Evolutionary conservation across 2,888 invertebrate genomes (phyloP).

Genomic region (Alviniconcha strummeri): DNA sequence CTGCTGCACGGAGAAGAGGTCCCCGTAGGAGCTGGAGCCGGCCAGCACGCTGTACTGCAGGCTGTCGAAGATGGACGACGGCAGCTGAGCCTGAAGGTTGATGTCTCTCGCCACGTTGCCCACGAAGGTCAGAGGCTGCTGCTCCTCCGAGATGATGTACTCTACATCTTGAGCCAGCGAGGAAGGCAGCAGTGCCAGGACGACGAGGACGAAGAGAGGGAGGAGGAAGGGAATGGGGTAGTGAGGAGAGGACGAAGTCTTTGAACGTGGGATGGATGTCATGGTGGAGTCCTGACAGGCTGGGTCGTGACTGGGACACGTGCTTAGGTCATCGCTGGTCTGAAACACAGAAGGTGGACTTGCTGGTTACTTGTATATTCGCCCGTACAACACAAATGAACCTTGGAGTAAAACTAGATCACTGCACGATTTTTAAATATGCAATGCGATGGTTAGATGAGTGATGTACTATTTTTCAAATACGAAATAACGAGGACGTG

Average conservation of each 20-base stretch:
- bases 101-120: conserved; percentile 59
- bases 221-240: not conserved
- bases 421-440: no score
- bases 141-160: conserved; percentile 37
- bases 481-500: no score
- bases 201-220: not conserved
- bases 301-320: not conserved
- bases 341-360: not conserved
- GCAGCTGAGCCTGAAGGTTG: conserved; percentile 49
- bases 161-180: conserved; percentile 26
- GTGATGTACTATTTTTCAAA: no score
- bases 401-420: no score
- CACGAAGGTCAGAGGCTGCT: conserved; percentile 40
- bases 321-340: not conserved
- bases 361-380: no score
- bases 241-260: not conserved
- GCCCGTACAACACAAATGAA: no score
- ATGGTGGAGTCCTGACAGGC: not conserved
- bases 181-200: not conserved
- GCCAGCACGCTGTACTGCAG: conserved; percentile 57
- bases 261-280: not conserved
- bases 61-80: conserved; percentile 43
- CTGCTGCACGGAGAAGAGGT: conserved; percentile 54
- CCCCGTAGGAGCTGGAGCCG: conserved; percentile 38
- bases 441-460: no score